Evolutionary conservation across 2,797 vertebrate species (phyloP).

Genomic region (Botia almorhae): DNA sequence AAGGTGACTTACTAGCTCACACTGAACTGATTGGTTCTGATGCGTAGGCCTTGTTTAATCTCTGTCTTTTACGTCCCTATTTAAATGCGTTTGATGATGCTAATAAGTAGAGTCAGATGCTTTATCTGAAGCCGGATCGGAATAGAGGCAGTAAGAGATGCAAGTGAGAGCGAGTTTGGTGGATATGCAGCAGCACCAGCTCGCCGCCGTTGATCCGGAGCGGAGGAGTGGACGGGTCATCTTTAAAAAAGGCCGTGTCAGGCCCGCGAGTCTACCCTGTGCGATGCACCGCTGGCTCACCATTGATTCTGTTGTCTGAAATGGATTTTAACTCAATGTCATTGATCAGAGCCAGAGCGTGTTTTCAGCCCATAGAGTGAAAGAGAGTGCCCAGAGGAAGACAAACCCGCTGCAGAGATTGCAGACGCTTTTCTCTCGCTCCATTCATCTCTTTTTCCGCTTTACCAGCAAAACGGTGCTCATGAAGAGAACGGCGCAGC

Average conservation of each 20-base stretch:
- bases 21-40: constrained; percentile 2
- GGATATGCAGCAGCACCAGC: constrained; percentile 20
- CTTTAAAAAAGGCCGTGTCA: constrained; percentile 66
- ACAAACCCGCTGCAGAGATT: constrained; percentile 41
- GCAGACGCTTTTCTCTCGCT: constrained; percentile 5
- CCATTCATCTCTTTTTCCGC: constrained; percentile 17
- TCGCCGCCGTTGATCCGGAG: constrained; percentile 65
- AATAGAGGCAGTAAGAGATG: constrained; percentile 1
- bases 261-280: constrained; percentile 52
- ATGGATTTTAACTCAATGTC: constrained; percentile 77
- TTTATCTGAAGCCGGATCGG: constrained; percentile 9
- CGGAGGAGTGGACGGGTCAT: constrained; percentile 73
- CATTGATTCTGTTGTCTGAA: constrained; percentile 77
- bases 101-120: constrained; percentile 43
- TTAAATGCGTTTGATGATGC: constrained; percentile 32
- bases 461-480: neutral
- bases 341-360: constrained; percentile 77
- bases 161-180: constrained; percentile 28
- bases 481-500: neutral
- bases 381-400: constrained; percentile 27
- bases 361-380: constrained; percentile 71
- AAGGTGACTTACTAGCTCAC: constrained; percentile 4
- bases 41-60: constrained; percentile 9
- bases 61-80: constrained; percentile 15
- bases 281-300: constrained; percentile 48